Evolutionary conservation across 2,113 vertebrate species (phyloP).

Genomic region (Zosterops hypoxanthus): DNA sequence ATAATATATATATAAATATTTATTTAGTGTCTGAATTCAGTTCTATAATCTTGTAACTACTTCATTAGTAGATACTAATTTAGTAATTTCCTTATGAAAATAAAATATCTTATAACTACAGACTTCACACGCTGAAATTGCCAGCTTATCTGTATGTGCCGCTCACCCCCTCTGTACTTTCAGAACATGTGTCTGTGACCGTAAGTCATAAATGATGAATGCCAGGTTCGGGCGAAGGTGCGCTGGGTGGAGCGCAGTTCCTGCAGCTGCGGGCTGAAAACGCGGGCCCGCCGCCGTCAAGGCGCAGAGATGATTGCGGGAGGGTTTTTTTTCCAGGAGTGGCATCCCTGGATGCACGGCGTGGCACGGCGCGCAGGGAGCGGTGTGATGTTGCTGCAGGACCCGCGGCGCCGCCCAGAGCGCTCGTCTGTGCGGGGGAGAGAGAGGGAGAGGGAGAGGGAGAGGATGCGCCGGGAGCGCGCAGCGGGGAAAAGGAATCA

Average conservation of each 20-base stretch:
- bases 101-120: neutral
- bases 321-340: neutral
- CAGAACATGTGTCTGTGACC: neutral
- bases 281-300: neutral
- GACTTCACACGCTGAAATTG: neutral
- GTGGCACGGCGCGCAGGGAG: no score
- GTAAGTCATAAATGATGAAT: neutral
- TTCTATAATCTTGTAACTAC: neutral
- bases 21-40: neutral
- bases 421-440: no score
- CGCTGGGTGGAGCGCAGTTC: neutral
- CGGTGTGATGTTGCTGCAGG: no score
- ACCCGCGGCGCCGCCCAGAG: no score
- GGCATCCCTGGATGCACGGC: neutral
- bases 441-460: neutral
- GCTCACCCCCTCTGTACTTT: rapidly evolving
- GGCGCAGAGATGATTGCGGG: neutral
- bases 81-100: neutral
- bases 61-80: neutral
- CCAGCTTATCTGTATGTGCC: rapidly evolving
- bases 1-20: neutral
- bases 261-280: rapidly evolving
- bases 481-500: rapidly evolving
- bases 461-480: rapidly evolving
- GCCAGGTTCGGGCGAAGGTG: no score